These are phyloP conservation scores for Acanthosepion pharaonis DNA, from an alignment of 2,888 invertebrate species.

Conservation along the genomic window DNA sequence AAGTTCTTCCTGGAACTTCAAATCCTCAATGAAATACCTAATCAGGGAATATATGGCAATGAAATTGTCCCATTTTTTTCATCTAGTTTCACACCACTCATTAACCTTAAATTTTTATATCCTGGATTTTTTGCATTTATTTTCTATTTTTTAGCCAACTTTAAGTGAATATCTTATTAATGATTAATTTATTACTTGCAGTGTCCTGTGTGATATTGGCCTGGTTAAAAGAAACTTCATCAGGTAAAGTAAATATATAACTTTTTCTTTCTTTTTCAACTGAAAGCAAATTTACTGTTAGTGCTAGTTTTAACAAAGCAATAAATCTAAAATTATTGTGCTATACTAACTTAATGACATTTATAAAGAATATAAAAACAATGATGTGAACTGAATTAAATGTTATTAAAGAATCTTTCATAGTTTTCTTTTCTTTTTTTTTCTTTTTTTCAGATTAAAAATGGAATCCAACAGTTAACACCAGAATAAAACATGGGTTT, in stretches of 20 bases:
- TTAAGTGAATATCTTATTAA: neutral
- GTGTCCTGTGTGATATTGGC: neutral
- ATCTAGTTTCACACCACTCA: neutral
- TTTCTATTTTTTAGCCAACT: neutral
- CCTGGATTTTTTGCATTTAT: neutral
- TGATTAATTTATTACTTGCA: neutral
- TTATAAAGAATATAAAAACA: too few relatives aligned
- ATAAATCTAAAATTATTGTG: too few relatives aligned
- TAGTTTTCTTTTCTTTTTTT: neutral
- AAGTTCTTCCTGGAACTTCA: neutral
- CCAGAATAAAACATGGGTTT: neutral
- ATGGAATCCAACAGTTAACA: too few relatives aligned
- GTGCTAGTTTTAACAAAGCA: too few relatives aligned
- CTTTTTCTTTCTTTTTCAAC: too few relatives aligned
- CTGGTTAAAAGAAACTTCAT: neutral
- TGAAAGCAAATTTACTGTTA: too few relatives aligned
- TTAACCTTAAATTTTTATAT: constrained; percentile 13
- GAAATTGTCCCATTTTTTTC: neutral
- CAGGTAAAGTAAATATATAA: neutral
- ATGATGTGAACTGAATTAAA: too few relatives aligned
- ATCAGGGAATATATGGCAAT: neutral
- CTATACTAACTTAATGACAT: too few relatives aligned
- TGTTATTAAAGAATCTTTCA: too few relatives aligned
- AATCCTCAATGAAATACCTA: neutral
- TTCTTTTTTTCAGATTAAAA: neutral